Evolutionary conservation across 92 coral and sea anemone genomes (phyloP), one percentile per base, ranked within the genome.

Genomic region (Porites divaricata): DNA sequence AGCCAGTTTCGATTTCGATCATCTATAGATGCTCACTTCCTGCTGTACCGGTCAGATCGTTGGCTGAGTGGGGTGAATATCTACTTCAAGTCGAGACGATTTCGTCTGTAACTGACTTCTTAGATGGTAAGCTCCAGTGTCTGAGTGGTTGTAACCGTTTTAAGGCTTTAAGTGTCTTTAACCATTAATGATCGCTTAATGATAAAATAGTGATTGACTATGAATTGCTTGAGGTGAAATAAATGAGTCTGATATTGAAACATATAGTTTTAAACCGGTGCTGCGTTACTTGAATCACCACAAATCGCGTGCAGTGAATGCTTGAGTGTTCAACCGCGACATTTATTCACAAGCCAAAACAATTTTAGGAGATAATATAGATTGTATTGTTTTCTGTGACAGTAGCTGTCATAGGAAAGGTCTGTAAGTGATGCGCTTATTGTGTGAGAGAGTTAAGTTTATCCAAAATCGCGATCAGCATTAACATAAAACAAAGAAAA

Each of bases 311-410:
- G 57, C 23, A 53, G 1, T 54, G 12, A 49, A 28, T 20, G 76
- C 68, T 19, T 73, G 62, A 11, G 21, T 50, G 23, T 73, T 21
- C 77, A 80, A 24, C 67, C 76, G 85, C 76, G 76, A 58, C 67
- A 79, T 67, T 80, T 67, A 80, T 80, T 69, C 85, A 80, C 73
- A 69, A 80, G 35, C 65, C 22, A 57, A 80, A 80, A 80, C 56
- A 53, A 21, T 28, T 54, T 70, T 70, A 16, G 85, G 41, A 68
- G 69, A 41, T 70, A 56, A 80, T 68, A 68, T 80, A 70, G 56
- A 21, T 26, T 70, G 56, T 41, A 80, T 80, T 80, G 85, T 80
- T 57, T 24, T 1, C 25, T 2, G 25, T 17, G 76, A 68, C 85
- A 80, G 56, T 20, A 50, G 20, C 26, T 69, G 85, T 66, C 85